Evolutionary conservation across 2,888 invertebrate genomes (phyloP).

Genomic region (Eristalinus aeneus): DNA sequence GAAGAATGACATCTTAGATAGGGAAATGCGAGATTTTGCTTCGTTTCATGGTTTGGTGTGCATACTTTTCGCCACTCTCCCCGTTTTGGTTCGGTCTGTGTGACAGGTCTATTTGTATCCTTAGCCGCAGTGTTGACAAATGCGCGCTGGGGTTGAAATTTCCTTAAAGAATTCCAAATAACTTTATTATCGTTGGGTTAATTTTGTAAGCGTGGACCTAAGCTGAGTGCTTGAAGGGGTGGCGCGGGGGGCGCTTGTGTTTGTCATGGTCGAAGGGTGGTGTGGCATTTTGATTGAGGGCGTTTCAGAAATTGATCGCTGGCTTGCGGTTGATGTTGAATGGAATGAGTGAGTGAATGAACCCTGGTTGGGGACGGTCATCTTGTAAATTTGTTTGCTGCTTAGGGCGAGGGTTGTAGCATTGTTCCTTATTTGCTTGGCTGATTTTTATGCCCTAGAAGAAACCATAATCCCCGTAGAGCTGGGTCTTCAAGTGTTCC

Average conservation of each 20-base stretch:
- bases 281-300: conserved; percentile 42
- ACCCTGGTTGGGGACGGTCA: background rate
- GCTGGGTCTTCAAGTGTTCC: too few species aligned
- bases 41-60: conserved; percentile 13
- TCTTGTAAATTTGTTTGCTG: too few species aligned
- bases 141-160: conserved; percentile 58
- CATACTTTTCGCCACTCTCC: background rate
- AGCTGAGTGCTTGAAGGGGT: background rate
- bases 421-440: too few species aligned
- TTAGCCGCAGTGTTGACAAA: conserved; percentile 69
- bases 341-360: background rate
- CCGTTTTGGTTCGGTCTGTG: conserved; percentile 13
- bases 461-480: too few species aligned
- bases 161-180: conserved; percentile 66
- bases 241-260: background rate
- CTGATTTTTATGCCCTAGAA: too few species aligned
- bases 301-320: background rate
- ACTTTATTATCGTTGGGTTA: conserved; percentile 69
- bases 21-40: conserved; percentile 57
- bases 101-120: conserved; percentile 65
- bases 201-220: conserved; percentile 50
- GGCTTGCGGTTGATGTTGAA: background rate
- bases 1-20: conserved; percentile 66
- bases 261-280: conserved; percentile 20
- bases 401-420: too few species aligned